Percentiles rank a stretch among this genome's conserved stretches.
phyloP scores from a whole-genome alignment of 2,888 invertebrate species.

The Drosophila cognata region DNA sequence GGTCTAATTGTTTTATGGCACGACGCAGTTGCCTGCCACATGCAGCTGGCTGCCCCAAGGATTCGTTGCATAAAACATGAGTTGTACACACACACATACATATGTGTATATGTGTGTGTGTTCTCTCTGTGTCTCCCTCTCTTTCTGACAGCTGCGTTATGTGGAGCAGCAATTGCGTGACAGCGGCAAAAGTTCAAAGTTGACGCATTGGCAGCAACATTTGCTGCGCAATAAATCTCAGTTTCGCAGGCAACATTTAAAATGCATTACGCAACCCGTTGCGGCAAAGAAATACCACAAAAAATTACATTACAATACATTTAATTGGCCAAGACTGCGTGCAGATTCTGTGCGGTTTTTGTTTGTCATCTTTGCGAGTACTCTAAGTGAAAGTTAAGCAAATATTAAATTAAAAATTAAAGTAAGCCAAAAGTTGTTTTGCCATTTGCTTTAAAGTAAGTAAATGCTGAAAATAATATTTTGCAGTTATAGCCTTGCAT shows the following conservation, averaged over 20 bases:
- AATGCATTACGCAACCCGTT: constrained; percentile 33
- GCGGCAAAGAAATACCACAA: constrained; percentile 2
- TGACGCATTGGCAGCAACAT: constrained; percentile 53
- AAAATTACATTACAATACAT: not conserved
- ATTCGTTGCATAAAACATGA: constrained; percentile 61
- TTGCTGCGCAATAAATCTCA: constrained; percentile 56
- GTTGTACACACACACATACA: not conserved
- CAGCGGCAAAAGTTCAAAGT: constrained; percentile 64
- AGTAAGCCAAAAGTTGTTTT: not conserved
- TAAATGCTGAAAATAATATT: not conserved
- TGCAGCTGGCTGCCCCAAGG: constrained; percentile 54
- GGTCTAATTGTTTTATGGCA: constrained; percentile 72
- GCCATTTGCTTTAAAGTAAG: not conserved
- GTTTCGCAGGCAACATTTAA: constrained; percentile 29
- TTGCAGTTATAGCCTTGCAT: not conserved
- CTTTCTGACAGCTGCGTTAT: constrained; percentile 45
- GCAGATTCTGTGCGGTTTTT: not conserved
- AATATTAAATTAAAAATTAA: not conserved
- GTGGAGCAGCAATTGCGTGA: constrained; percentile 58
- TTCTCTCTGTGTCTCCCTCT: not conserved
- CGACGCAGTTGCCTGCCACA: constrained; percentile 35
- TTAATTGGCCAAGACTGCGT: not conserved
- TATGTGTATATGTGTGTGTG: constrained; percentile 15
- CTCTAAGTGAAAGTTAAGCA: not conserved
- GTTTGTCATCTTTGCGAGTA: not conserved